A percentile compares a stretch with the other conserved stretches of the same genome.
phyloP scores from a whole-genome alignment of 2,113 vertebrate genomes.

The Planiliza haematocheilus region DNA sequence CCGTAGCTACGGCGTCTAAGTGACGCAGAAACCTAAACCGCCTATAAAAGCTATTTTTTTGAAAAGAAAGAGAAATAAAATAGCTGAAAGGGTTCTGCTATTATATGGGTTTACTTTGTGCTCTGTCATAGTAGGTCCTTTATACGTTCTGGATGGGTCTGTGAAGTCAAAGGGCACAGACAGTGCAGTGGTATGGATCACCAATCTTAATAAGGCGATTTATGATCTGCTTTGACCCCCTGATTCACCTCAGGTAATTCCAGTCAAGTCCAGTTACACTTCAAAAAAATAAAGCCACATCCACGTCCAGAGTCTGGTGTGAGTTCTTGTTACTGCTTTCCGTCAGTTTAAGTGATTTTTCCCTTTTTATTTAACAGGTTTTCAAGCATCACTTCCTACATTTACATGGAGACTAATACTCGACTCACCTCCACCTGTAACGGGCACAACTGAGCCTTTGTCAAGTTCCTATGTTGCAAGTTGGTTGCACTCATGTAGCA shows the following conservation, averaged over 20 bases:
- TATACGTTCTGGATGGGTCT: neutral
- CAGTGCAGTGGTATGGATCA: constrained; percentile 50
- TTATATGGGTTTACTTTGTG: neutral
- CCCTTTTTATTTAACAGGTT: no score
- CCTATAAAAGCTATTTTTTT: no score
- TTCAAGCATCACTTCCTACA: no score
- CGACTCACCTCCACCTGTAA: no score
- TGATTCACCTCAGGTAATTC: constrained; percentile 55
- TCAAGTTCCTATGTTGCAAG: no score
- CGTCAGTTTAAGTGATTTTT: no score
- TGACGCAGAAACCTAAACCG: no score
- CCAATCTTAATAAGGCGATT: constrained; percentile 57
- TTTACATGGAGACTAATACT: no score
- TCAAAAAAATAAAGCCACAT: constrained; percentile 54
- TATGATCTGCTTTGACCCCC: constrained; percentile 47
- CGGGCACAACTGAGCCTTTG: no score
- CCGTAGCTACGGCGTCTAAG: no score
- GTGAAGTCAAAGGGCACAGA: constrained; percentile 39
- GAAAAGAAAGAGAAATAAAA: neutral
- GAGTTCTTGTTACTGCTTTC: neutral
- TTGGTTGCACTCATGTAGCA: no score
- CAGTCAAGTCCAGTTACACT: constrained; percentile 44
- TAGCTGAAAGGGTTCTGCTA: neutral
- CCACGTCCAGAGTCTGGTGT: neutral
- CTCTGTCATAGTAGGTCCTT: neutral